Evolutionary conservation across 2,888 invertebrate species (phyloP), one percentile per base, ranked within the genome.

Genomic region (Craniophora ligustri): DNA sequence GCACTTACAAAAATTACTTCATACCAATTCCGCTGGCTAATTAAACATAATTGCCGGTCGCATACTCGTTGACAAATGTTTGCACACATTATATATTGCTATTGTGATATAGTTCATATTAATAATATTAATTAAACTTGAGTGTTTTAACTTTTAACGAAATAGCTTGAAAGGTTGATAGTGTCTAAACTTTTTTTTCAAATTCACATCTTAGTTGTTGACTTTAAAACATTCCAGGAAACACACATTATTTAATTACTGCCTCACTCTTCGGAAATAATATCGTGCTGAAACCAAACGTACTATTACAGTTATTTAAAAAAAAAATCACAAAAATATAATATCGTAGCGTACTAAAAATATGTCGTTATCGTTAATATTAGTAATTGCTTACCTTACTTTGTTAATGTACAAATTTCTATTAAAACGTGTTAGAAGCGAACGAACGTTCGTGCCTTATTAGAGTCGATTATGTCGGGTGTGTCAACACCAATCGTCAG

Each of bases 401-500:
- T 5, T 10, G n/a, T 26, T 26, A n/a, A n/a, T n/a, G 4, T n/a
- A 11, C n/a, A 21, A 48, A 30, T 6, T 32, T 4, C 2, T 5
- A 8, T 26, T 36, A 53, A 65, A 44, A 41, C 11, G 2, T 8
- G 13, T 2, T 31, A 32, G 30, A 38, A 53, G 19, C 38, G 35
- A 19, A 42, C 10, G n/a, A 42, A 28, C 34, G 14, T 69, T 67
- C 75, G 62, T 64, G 68, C 63, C 67, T 60, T 48, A 61, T 61
- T 69, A 54, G 45, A 40, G 62, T 64, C 61, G 62, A 72, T 76
- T 63, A 75, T 19, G 44, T 46, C 53, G 66, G 72, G 67, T 63
- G 70, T 67, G 73, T 72, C 72, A 64, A 66, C 68, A 57, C 26
- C 65, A 65, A 65, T 73, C 59, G 54, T 71, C 73, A 66, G 68